Conservation (phyloP, 2,888 invertebrate genomes). For the Eledone cirrhosa region DNA sequence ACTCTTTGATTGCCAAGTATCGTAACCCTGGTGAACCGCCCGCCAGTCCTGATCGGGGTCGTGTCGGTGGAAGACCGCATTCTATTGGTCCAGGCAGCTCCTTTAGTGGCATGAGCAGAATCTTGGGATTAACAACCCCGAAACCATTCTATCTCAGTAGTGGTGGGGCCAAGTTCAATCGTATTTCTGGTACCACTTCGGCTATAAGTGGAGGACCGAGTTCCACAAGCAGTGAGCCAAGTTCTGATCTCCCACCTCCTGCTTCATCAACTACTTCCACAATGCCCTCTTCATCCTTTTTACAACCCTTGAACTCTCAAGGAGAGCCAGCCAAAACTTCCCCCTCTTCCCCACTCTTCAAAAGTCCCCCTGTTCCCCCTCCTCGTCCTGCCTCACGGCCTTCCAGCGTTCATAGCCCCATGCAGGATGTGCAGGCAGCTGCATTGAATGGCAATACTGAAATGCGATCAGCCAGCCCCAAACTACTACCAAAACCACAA, state of each 20-base stretch:
- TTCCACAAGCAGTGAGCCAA: neutral
- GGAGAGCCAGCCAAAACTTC: neutral
- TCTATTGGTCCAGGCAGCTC: constrained; percentile 5
- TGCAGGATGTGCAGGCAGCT: too few relatives aligned
- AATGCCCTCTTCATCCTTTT: neutral
- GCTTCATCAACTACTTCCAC: neutral
- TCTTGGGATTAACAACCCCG: constrained; percentile 8
- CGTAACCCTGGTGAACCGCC: constrained; percentile 36
- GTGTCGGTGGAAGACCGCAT: neutral
- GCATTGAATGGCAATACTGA: too few relatives aligned
- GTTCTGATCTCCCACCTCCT: neutral
- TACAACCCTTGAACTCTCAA: neutral
- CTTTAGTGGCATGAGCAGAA: constrained; percentile 18
- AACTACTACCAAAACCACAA: too few relatives aligned
- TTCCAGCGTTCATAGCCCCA: neutral
- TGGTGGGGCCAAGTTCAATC: constrained; percentile 12
- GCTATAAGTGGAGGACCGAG: neutral
- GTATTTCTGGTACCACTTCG: neutral
- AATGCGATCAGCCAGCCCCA: too few relatives aligned
- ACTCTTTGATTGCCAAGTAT: constrained; percentile 57
- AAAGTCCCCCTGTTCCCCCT: neutral
- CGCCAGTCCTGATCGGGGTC: neutral
- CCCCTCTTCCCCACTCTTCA: neutral
- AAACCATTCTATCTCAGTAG: constrained; percentile 17
- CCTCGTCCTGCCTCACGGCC: constrained; percentile 19